Base-by-base conservation (phyloP, 2,888 invertebrate species). In the Torymus tubicola region DNA sequence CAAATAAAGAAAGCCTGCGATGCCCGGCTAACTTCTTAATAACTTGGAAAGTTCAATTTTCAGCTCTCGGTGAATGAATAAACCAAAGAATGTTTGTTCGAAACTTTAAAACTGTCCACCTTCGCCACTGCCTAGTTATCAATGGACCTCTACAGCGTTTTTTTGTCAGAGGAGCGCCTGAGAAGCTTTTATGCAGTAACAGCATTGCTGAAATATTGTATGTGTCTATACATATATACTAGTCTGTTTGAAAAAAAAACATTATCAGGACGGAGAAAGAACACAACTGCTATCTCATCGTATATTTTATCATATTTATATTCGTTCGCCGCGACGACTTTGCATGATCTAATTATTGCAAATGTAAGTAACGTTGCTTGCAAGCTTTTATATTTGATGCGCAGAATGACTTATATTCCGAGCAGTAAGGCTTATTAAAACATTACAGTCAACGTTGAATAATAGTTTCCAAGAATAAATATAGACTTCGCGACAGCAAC, bases 1-100 rank as follows among this genome's bases (percentile, higher is more conserved):
- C 31, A 61, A 73, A 73, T 64, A 64, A 64, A 60, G 64, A 18
- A 31, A 14, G 8, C 31, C 31, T 11, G 12, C 11, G 0, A 31
- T 2, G 2, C 2, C 21, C 21, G 21, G 4, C 8, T 18, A 78
- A 71, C 52, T 78, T 64, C 53, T 53, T 53, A 75, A 65, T 53
- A 58, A 60, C 53, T 60, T 58, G 21, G 31, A 60, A 78, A 61
- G 65, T 61, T 72, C 52, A 61, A 72, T 67, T 78, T 78, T 72
- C 24, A 71, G 65, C n/a, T 21, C 50, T 2, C 42, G 21, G n/a
- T 0, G 13, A 52, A 55, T 42, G 53, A 78, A 78, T 72, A 55
- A 72, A 72, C 53, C 31, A 55, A 55, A 52, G 21, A 55, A 67
- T 52, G 16, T 53, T 78, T 72, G 21, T 55, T 53, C 13, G 21